Conservation (phyloP, 2,888 invertebrate genomes). For the Abrostola triplasia region DNA sequence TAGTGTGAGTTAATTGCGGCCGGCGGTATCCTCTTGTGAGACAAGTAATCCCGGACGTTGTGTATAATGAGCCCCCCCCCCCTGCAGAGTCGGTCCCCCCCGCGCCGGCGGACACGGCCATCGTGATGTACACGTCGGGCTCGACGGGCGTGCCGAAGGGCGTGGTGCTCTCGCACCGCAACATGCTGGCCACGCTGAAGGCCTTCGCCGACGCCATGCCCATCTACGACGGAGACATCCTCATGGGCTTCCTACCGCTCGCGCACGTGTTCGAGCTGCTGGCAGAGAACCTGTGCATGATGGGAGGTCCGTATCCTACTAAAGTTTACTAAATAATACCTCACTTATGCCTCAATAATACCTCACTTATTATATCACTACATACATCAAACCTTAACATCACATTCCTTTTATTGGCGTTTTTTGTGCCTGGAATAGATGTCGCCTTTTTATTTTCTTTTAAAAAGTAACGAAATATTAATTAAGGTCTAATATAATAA, state of each 20-base stretch:
- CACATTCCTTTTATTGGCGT: no score
- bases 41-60: background rate
- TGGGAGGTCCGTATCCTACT: conserved; percentile 93
- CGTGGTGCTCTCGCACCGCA: conserved; percentile 94
- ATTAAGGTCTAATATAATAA: no score
- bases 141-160: conserved; percentile 99
- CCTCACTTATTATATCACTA: no score
- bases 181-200: conserved; percentile 93
- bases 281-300: conserved; percentile 95
- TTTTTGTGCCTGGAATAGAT: no score
- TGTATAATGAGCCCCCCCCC: background rate
- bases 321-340: background rate
- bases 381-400: no score
- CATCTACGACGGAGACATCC: conserved; percentile 92
- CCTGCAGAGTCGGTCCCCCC: conserved; percentile 90
- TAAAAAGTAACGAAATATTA: no score
- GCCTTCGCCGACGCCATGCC: conserved; percentile 94
- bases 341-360: no score
- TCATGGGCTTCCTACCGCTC: conserved; percentile 98
- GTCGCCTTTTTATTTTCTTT: no score
- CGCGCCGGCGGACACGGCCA: conserved; percentile 93
- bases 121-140: conserved; percentile 99
- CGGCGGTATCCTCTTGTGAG: no score
- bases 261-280: conserved; percentile 99
- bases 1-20: no score